Evolutionary conservation across 2,113 vertebrate genomes (phyloP).

Genomic region (Taurulus bubalis): DNA sequence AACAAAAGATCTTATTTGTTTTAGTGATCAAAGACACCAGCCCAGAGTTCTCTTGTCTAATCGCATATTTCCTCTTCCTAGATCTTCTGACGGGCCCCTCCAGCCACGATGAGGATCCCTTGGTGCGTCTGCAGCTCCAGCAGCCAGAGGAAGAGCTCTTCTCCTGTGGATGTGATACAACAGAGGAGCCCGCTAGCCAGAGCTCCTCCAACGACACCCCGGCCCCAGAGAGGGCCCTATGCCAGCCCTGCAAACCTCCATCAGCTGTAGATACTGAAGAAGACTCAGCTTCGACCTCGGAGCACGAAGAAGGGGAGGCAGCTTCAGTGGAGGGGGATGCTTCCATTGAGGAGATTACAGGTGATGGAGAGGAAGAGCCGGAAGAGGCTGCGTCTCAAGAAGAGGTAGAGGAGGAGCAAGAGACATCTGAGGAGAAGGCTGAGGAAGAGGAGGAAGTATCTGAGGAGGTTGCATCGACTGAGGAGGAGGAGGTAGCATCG

Average conservation of each 20-base stretch:
- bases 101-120: conserved; percentile 75
- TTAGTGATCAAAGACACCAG: neutral
- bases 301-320: conserved; percentile 51
- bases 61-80: neutral
- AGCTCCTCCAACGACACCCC: conserved; percentile 86
- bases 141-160: conserved; percentile 77
- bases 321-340: conserved; percentile 2
- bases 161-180: conserved; percentile 76
- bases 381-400: conserved; percentile 36
- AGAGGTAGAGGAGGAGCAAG: conserved; percentile 40
- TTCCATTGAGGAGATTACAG: conserved; percentile 26
- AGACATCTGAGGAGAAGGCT: conserved; percentile 21
- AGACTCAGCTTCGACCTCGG: conserved; percentile 25
- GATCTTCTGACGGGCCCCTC: conserved; percentile 62
- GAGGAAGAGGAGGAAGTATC: conserved; percentile 20
- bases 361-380: conserved; percentile 35
- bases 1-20: neutral
- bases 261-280: conserved; percentile 37
- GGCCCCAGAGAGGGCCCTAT: conserved; percentile 78
- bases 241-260: conserved; percentile 75
- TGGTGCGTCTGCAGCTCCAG: conserved; percentile 77
- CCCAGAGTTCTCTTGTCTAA: neutral
- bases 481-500: conserved; percentile 5
- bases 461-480: conserved; percentile 13
- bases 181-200: conserved; percentile 74